phyloP scores from a whole-genome alignment of 1,140 invertebrate species.

The Uloborus diversus region DNA sequence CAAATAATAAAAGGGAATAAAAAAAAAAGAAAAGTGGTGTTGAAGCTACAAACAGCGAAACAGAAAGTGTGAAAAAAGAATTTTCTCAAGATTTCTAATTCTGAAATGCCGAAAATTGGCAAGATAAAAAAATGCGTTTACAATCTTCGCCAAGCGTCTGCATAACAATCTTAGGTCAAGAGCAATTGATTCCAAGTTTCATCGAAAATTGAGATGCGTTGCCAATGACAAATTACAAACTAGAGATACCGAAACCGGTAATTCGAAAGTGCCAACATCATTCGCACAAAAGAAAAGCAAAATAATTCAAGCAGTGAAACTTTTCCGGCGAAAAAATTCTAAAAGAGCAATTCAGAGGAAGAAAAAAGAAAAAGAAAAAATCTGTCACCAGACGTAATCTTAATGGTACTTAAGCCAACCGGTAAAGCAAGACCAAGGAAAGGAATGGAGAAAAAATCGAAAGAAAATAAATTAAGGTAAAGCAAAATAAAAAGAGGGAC shows the following conservation, averaged over 20 bases:
- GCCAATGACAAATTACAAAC: conserved; percentile 24
- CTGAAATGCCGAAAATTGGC: background rate
- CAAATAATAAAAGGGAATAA: too few species aligned
- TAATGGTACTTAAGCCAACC: conserved; percentile 45
- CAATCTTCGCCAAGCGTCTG: too few species aligned
- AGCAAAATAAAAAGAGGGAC: background rate
- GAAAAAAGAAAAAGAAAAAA: conserved; percentile 19
- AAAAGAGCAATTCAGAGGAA: background rate
- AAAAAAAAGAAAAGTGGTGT: too few species aligned
- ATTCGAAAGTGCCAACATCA: conserved; percentile 4
- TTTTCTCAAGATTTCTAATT: background rate
- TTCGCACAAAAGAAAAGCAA: background rate
- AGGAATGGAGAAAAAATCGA: background rate
- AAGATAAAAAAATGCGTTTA: background rate
- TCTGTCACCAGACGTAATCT: conserved; percentile 30
- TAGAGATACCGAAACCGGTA: background rate
- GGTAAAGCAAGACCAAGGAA: conserved; percentile 16
- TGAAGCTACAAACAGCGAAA: too few species aligned
- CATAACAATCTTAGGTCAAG: too few species aligned
- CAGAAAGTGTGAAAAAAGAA: background rate
- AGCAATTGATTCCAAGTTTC: too few species aligned
- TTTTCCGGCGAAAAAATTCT: background rate
- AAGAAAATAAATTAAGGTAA: background rate
- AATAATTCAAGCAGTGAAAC: background rate
- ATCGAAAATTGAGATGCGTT: background rate